phyloP scores from a whole-genome alignment of 2,113 vertebrate species.

The Oreocharis arfaki region DNA sequence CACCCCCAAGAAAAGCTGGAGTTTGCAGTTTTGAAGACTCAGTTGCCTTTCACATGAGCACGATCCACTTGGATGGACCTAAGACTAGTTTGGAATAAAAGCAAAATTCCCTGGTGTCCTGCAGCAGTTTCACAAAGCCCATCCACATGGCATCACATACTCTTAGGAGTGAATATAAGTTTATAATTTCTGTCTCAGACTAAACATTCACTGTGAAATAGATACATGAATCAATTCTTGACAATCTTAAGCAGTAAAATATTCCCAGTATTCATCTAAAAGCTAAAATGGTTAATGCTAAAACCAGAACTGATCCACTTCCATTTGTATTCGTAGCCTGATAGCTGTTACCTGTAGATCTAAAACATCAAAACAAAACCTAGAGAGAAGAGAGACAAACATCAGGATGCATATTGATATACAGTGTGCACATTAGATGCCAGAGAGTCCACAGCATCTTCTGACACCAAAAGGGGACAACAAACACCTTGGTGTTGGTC shows the following conservation, averaged over 20 bases:
- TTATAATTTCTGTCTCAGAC: neutral
- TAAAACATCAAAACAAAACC: neutral
- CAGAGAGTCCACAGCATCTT: neutral
- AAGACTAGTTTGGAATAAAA: neutral
- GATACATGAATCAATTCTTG: neutral
- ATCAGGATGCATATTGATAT: neutral
- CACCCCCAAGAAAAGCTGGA: neutral
- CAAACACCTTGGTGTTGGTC: neutral
- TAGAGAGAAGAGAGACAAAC: neutral
- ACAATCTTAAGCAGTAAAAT: neutral
- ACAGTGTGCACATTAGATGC: neutral
- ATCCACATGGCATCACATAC: neutral
- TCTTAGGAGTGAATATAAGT: neutral
- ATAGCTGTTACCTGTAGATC: neutral
- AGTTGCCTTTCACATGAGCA: neutral
- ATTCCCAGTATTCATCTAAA: neutral
- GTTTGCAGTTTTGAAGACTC: neutral
- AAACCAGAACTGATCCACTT: neutral
- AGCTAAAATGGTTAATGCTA: neutral
- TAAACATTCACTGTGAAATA: neutral
- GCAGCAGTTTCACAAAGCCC: neutral
- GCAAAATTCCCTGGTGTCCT: neutral
- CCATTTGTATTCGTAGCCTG: neutral
- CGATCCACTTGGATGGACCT: neutral
- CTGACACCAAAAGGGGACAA: neutral